Evolutionary conservation across 2,113 vertebrate genomes (phyloP).

Genomic region (zebrafish (Danio rerio)): DNA sequence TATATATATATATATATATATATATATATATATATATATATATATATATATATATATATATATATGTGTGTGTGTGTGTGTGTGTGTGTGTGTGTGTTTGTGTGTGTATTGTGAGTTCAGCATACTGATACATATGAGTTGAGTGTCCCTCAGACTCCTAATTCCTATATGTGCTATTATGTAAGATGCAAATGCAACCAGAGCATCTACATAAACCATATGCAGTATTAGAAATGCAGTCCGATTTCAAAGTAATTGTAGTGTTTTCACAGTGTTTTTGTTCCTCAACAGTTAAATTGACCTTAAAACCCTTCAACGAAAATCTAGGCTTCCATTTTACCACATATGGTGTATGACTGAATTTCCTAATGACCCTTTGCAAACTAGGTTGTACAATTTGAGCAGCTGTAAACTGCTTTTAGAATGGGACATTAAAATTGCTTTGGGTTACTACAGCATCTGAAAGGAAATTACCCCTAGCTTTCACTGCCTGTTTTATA

Average conservation of each 20-base stretch:
- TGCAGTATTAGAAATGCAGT: no score
- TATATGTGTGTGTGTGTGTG: no score
- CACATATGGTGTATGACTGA: neutral
- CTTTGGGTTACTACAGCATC: conserved; percentile 11
- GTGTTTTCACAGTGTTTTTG: neutral
- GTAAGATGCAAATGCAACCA: no score
- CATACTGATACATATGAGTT: no score
- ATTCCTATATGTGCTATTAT: no score
- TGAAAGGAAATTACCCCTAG: conserved; percentile 18
- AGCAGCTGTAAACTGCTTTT: conserved; percentile 16
- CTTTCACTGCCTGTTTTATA: neutral
- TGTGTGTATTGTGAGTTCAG: no score
- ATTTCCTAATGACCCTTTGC: conserved; percentile 29
- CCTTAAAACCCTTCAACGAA: neutral
- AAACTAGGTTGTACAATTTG: conserved; percentile 22
- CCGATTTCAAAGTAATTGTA: neutral
- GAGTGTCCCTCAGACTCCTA: no score
- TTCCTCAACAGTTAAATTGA: neutral
- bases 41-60: no score
- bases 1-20: no score
- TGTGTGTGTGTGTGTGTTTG: no score
- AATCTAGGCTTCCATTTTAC: neutral
- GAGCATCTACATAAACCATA: no score
- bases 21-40: no score
- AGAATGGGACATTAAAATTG: conserved; percentile 9